Evolutionary conservation across 2,888 invertebrate species (phyloP).

Genomic region (Lobophora halterata): DNA sequence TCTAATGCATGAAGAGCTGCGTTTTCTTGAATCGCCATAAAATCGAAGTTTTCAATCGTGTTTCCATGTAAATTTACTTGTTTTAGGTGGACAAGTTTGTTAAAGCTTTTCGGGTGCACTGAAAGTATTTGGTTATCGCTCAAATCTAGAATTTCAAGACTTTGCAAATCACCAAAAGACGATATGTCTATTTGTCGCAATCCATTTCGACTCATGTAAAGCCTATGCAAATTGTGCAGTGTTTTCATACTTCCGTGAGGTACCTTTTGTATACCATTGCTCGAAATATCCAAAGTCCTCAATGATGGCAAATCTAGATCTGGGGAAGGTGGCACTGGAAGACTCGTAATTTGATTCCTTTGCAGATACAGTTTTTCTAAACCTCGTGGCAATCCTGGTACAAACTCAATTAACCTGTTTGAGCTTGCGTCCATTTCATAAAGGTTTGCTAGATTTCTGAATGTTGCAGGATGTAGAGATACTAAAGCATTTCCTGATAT

Average conservation of each 20-base stretch:
- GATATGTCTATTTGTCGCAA: constrained; percentile 85
- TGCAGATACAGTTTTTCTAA: constrained; percentile 87
- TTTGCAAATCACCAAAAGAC: constrained; percentile 85
- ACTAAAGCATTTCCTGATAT: constrained; percentile 88
- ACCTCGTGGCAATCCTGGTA: constrained; percentile 89
- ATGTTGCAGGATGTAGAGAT: constrained; percentile 87
- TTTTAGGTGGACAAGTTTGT: constrained; percentile 82
- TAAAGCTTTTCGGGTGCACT: constrained; percentile 84
- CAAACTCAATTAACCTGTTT: constrained; percentile 86
- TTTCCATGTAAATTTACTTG: constrained; percentile 89
- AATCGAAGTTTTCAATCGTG: constrained; percentile 85
- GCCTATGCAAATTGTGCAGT: constrained; percentile 83
- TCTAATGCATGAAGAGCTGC: constrained; percentile 84
- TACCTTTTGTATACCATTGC: constrained; percentile 87
- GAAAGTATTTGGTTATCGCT: constrained; percentile 86
- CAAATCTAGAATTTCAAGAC: constrained; percentile 87
- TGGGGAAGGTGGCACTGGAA: constrained; percentile 84
- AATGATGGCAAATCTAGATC: constrained; percentile 87
- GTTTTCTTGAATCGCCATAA: constrained; percentile 85
- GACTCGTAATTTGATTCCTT: constrained; percentile 84
- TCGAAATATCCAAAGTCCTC: constrained; percentile 87
- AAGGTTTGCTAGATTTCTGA: constrained; percentile 86
- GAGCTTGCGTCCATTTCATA: constrained; percentile 89
- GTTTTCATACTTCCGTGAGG: constrained; percentile 83
- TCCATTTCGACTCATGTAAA: constrained; percentile 88